Evolutionary conservation across 2,888 invertebrate species (phyloP).

Genomic region (Odontocolon sp.): DNA sequence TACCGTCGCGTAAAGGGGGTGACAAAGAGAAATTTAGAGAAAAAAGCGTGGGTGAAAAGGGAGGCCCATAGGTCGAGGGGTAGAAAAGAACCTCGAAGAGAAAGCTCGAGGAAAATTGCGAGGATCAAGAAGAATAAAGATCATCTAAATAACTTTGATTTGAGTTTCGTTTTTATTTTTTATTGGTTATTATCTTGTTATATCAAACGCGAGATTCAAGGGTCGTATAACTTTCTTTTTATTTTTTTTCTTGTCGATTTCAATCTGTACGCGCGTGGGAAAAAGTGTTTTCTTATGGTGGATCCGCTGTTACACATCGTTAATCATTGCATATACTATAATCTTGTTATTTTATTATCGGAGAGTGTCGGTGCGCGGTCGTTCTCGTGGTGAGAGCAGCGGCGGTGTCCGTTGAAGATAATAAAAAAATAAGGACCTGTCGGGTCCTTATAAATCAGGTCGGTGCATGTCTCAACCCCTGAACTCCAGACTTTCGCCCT

Average conservation of each 20-base stretch:
- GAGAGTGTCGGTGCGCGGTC: background rate
- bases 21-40: background rate
- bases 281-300: constrained; percentile 10
- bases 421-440: constrained; percentile 62
- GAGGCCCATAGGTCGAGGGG: background rate
- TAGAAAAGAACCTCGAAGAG: background rate
- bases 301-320: background rate
- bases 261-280: background rate
- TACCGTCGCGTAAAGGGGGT: background rate
- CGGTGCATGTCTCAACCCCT: constrained; percentile 73
- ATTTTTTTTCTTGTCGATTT: background rate
- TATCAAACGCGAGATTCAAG: constrained; percentile 4
- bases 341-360: constrained; percentile 11
- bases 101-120: constrained; percentile 1
- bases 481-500: constrained; percentile 69
- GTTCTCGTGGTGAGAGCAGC: background rate
- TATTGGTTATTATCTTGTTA: background rate
- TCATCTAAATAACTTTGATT: constrained; percentile 7
- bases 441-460: constrained; percentile 69
- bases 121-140: background rate
- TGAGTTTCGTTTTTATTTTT: background rate
- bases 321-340: constrained; percentile 11
- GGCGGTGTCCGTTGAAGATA: constrained; percentile 38
- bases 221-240: background rate
- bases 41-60: constrained; percentile 1